A percentile compares a stretch with the other conserved stretches of the same genome.
Evolutionary conservation across 2,113 vertebrate species (phyloP).

Genomic region (Seriola dumerili): DNA sequence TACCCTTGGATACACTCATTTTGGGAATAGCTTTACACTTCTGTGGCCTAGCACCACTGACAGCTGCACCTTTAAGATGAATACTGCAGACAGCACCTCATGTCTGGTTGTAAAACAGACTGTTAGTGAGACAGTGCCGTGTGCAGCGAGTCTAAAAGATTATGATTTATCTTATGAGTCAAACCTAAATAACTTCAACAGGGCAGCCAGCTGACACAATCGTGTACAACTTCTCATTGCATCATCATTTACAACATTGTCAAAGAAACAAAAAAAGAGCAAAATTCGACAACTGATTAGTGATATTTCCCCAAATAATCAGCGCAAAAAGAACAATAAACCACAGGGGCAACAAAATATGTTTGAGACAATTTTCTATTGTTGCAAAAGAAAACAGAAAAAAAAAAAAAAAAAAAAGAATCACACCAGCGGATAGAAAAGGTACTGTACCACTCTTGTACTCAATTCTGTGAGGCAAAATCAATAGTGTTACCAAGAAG

Average conservation of each 20-base stretch:
- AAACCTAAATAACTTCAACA: neutral
- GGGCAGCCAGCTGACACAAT: neutral
- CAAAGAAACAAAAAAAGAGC: constrained; percentile 10
- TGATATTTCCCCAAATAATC: constrained; percentile 34
- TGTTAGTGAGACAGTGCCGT: neutral
- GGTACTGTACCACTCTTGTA: neutral
- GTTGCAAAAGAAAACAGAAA: neutral
- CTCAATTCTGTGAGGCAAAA: constrained; percentile 7
- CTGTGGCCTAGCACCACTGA: neutral
- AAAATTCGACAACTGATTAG: neutral
- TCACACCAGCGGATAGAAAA: constrained; percentile 26
- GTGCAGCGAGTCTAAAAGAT: constrained; percentile 13
- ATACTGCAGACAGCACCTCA: neutral
- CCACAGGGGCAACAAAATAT: neutral
- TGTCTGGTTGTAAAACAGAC: neutral
- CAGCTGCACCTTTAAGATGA: neutral
- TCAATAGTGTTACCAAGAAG: neutral
- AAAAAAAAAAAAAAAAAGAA: too few species aligned
- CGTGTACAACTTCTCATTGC: neutral
- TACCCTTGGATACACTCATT: neutral
- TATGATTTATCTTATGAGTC: neutral
- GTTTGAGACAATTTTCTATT: neutral
- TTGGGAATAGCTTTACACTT: constrained; percentile 27
- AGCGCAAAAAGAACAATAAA: constrained; percentile 1
- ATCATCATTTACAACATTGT: neutral